Base-by-base conservation (phyloP, 2,888 invertebrate species). In the Drosophila colorata region DNA sequence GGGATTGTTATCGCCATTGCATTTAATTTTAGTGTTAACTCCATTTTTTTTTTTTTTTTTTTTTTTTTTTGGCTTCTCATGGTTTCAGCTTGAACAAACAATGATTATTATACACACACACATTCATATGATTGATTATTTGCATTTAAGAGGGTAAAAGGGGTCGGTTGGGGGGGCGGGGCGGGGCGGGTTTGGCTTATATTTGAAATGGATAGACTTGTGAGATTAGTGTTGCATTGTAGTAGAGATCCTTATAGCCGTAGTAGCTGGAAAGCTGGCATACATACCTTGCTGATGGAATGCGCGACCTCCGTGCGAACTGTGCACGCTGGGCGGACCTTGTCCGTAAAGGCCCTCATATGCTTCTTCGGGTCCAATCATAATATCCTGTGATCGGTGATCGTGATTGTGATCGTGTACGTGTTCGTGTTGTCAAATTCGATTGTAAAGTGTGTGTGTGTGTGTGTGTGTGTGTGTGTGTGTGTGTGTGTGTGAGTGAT, bases 301-400 rank as follows among this genome's bases (percentile, higher is more conserved):
- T 88, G 94, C 94, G 91, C 95, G 94, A 90, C 95, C 95, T 89
- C 95, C 95, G 87, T 96, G 95, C 90, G 95, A 95, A 94, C 96
- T 95, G 93, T 96, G 96, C 91, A 96, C 96, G 92, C 96, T 96
- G 87, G 97, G 97, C 87, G 97, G 97, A 92, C 97, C 96, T 93
- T 97, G 97, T 91, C 96, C 96, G 93, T 98, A 98, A 94, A 97
- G 95, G 93, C 96, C 96, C 92, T 98, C 98, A 94, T 97, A 98
- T 91, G 96, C 95, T 93, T 97, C 97, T 93, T 98, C 98, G 90
- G 97, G 96, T 91, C 98, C 97, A 97, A 95, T 92, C 92, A 92
- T 92, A 91, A 92, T 92, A 91, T 92, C 92, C 92, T 92, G 90
- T 86, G 82, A 70, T 83, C 64, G 73, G 90, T 86, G 82, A 70